phyloP scores from a whole-genome alignment of 2,113 vertebrate genomes.

The Drymodes brunneopygia region DNA sequence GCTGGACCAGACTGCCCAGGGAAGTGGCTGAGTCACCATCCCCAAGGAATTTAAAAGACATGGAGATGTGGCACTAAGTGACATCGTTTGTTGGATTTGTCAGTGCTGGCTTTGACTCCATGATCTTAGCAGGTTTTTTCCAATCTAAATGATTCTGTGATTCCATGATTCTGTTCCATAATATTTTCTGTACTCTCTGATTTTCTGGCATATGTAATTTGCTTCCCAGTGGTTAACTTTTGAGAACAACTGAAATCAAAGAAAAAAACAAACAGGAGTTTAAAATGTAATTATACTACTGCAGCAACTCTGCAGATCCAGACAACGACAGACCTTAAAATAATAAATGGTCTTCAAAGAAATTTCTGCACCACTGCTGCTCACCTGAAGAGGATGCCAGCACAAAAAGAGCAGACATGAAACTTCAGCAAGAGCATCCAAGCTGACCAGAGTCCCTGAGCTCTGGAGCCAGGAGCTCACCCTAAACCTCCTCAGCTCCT shows the following conservation, averaged over 20 bases:
- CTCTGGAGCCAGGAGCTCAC: neutral
- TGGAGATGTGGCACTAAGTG: neutral
- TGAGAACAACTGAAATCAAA: neutral
- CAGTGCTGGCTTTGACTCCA: neutral
- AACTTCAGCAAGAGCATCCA: neutral
- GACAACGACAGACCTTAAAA: neutral
- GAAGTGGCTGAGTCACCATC: neutral
- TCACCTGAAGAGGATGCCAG: neutral
- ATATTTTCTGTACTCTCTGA: neutral
- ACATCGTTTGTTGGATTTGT: neutral
- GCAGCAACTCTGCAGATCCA: neutral
- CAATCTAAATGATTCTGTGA: neutral
- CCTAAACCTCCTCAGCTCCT: neutral
- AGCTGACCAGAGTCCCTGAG: neutral
- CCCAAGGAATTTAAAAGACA: neutral
- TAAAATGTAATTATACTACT: neutral
- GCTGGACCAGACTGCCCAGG: neutral
- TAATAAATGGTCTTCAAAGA: neutral
- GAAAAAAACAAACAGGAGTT: neutral
- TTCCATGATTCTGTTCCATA: neutral
- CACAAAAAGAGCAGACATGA: neutral
- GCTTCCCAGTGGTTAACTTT: neutral
- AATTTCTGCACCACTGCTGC: neutral
- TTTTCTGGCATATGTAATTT: neutral
- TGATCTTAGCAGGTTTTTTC: neutral